Conservation (phyloP, 2,113 vertebrate species). For the Acanthisitta chloris region DNA sequence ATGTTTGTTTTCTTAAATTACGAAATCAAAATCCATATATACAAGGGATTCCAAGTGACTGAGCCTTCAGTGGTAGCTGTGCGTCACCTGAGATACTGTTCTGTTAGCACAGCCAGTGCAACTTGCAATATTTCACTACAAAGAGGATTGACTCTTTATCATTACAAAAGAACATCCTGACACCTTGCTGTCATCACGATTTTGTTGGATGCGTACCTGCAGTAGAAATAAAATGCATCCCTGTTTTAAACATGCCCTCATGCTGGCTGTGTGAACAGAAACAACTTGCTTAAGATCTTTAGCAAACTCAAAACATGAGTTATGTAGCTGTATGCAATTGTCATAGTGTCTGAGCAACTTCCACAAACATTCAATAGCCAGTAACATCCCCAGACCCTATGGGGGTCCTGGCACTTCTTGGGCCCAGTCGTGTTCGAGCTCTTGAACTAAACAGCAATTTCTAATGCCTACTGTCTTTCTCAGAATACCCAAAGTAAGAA, state of each 20-base stretch:
- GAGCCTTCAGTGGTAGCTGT: neutral
- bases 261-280: neutral
- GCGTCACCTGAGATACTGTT: neutral
- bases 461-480: neutral
- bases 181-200: neutral
- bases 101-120: neutral
- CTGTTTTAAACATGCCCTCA: neutral
- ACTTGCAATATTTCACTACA: neutral
- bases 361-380: neutral
- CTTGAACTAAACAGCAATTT: neutral
- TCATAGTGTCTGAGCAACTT: neutral
- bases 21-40: neutral
- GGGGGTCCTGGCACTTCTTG: neutral
- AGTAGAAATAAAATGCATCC: neutral
- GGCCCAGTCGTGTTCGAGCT: rapidly evolving
- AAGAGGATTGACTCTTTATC: neutral
- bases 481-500: rapidly evolving
- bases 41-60: neutral
- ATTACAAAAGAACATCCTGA: neutral
- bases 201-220: neutral
- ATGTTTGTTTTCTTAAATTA: neutral
- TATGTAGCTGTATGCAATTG: neutral
- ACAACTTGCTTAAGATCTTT: neutral
- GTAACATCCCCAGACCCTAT: neutral
- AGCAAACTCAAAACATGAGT: neutral